Evolutionary conservation across 2,888 invertebrate species (phyloP), one percentile per base, ranked within the genome.

Genomic region (Cheilosia impressa): DNA sequence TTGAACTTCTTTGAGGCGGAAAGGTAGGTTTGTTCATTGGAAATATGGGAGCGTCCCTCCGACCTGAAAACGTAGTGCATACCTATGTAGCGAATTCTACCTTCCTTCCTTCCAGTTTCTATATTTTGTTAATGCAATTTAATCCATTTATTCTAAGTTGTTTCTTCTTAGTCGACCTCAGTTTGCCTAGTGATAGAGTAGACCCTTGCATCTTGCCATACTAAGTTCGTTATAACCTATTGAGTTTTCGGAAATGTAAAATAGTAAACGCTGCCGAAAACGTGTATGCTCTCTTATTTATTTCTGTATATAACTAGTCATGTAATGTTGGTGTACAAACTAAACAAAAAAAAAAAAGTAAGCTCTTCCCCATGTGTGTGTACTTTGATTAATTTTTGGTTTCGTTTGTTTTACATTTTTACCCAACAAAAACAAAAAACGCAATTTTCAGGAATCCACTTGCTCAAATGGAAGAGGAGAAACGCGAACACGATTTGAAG

Each of bases 391-490:
- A 5, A 47, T 31, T 63, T 27, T 68, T 55, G 45, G 9, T 47
- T 63, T 52, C 41, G 24, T 80, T 75, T 62, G 34, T 57, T 80
- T 72, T 52, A 43, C 10, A 75, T 66, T 75, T 68, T 73, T 62
- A 73, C 53, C 27, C 60, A 77, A 60, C 5, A 3, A 66, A 43
- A 77, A 66, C 41, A 65, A 3, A 66, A 52, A 77, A 66, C 41
- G 38, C 55, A 71, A 68, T 87, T 88, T 88, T 63, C 93, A 97
- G 97, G 95, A 99, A 99, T 93, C 99, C 99, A 58, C 93, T 99
- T 91, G 98, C 98, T 75, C 98, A 98, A 93, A 97, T 99, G 96
- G 99, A 99, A 92, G 98, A 99, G 91, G 99, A 99, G 92, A 98
- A 98, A 92, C 95, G 97, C 83, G 98, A 98, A 90, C 99, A 99